Percentiles rank a stretch among this genome's conserved stretches.
Evolutionary conservation across 2,888 invertebrate species (phyloP).

Genomic region (Acleris emargana): DNA sequence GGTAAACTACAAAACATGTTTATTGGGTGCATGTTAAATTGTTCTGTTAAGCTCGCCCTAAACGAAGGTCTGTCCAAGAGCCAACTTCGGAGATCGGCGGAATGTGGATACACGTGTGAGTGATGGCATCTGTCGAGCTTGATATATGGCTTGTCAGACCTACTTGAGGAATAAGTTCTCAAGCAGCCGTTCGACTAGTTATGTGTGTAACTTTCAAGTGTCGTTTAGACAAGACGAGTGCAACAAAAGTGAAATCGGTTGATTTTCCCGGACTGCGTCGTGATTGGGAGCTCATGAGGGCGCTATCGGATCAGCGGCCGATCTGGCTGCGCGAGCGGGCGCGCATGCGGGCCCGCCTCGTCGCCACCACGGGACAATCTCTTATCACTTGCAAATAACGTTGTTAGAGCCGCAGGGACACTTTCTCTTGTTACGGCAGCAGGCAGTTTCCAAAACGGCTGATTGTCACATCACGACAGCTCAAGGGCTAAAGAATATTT

Average conservation of each 20-base stretch:
- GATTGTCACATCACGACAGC: conserved; percentile 14
- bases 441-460: conserved; percentile 6
- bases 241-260: conserved; percentile 72
- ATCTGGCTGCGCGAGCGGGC: conserved; percentile 12
- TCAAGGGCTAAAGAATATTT: conserved; percentile 9
- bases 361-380: conserved; percentile 40
- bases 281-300: conserved; percentile 63
- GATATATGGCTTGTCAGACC: conserved; percentile 28
- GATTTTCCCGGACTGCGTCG: conserved; percentile 51
- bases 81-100: conserved; percentile 20
- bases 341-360: conserved; percentile 61
- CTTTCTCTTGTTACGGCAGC: conserved; percentile 51
- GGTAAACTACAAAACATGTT: no score
- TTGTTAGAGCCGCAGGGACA: conserved; percentile 48
- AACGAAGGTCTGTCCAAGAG: conserved; percentile 5
- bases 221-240: conserved; percentile 42
- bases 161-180: conserved; percentile 24
- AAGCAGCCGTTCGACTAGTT: conserved; percentile 23
- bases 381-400: conserved; percentile 47
- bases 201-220: conserved; percentile 42
- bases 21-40: no score
- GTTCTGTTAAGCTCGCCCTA: not conserved
- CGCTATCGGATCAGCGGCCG: conserved; percentile 60
- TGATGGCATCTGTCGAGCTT: conserved; percentile 34
- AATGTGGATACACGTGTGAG: conserved; percentile 31